A percentile compares a stretch with the other conserved stretches of the same genome.
Conservation (phyloP, 2,113 vertebrate genomes). For the Egretta garzetta region DNA sequence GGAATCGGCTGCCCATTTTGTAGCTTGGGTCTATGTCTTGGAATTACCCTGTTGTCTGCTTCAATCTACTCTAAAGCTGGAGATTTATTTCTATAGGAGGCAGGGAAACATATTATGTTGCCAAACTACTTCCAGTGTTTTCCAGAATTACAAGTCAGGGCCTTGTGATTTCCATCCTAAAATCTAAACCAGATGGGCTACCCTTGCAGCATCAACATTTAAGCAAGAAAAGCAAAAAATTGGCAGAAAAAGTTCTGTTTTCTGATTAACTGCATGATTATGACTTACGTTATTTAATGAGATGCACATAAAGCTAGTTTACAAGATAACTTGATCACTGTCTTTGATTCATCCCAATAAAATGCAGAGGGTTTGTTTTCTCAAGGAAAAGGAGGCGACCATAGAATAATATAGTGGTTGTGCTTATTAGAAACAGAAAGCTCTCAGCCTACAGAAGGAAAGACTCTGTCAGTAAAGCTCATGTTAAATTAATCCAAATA, state of each 20-base stretch:
- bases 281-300: slow-evolving; percentile 36
- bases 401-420: slow-evolving; percentile 10
- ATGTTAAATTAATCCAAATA: background rate
- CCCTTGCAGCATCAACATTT: slow-evolving; percentile 35
- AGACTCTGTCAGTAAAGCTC: background rate
- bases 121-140: slow-evolving; percentile 67
- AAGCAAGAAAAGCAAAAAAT: slow-evolving; percentile 11
- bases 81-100: slow-evolving; percentile 59
- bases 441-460: background rate
- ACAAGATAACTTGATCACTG: slow-evolving; percentile 28
- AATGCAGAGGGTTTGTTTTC: slow-evolving; percentile 34
- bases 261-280: slow-evolving; percentile 59
- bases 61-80: slow-evolving; percentile 48
- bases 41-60: slow-evolving; percentile 67
- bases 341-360: slow-evolving; percentile 37
- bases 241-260: slow-evolving; percentile 47
- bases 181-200: slow-evolving; percentile 75
- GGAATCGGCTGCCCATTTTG: background rate
- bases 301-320: slow-evolving; percentile 43
- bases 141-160: slow-evolving; percentile 66
- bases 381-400: slow-evolving; percentile 7
- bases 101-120: slow-evolving; percentile 52
- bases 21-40: background rate
- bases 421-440: slow-evolving; percentile 64
- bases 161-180: slow-evolving; percentile 67